Evolutionary conservation across 2,888 invertebrate genomes (phyloP).

Genomic region (Melanostoma scalare): DNA sequence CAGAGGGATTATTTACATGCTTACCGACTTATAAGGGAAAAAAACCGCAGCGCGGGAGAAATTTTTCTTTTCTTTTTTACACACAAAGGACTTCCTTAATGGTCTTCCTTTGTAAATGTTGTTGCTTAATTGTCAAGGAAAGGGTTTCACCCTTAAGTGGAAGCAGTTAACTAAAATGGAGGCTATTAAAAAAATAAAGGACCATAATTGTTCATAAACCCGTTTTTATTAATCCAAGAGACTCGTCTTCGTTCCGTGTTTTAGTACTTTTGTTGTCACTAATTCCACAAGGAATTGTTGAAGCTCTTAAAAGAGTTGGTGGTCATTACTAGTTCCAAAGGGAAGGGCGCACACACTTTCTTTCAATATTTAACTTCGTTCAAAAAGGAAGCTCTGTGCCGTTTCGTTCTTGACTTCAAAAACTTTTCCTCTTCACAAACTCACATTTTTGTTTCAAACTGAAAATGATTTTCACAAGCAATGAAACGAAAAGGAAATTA

Average conservation of each 20-base stretch:
- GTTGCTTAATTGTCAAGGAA: not conserved
- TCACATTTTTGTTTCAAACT: not conserved
- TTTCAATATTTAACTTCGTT: conserved; percentile 3
- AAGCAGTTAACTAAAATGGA: not conserved
- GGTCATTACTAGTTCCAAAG: too few species aligned
- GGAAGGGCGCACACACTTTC: too few species aligned
- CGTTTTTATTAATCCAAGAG: not conserved
- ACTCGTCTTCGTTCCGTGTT: not conserved
- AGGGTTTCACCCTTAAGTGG: conserved; percentile 14
- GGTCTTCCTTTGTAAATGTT: not conserved
- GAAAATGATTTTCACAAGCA: conserved; percentile 6
- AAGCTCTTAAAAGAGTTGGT: too few species aligned
- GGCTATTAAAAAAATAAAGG: not conserved
- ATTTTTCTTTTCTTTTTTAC: not conserved
- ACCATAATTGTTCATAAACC: too few species aligned
- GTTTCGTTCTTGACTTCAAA: not conserved
- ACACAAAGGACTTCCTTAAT: not conserved
- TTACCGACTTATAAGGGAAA: conserved; percentile 14
- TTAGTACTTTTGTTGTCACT: too few species aligned
- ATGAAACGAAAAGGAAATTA: conserved; percentile 10
- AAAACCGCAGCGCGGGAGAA: not conserved
- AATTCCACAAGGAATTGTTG: too few species aligned
- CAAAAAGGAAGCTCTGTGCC: not conserved
- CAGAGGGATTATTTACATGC: conserved; percentile 3
- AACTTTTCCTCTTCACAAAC: conserved; percentile 16